Conservation (phyloP, 2,888 invertebrate genomes). For the Globia sparganii region DNA sequence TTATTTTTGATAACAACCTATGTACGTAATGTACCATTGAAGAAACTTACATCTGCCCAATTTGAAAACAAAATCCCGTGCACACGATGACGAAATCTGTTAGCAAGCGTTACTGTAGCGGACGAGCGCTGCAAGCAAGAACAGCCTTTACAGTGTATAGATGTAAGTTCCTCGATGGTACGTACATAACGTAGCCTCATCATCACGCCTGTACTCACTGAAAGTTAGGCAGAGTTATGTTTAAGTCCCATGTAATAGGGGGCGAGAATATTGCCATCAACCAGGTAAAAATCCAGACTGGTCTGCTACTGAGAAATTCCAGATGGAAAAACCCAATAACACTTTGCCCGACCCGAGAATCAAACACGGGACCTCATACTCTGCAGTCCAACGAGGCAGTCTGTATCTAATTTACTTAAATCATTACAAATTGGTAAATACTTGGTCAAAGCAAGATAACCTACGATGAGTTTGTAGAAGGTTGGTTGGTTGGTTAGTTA, state of each 20-base stretch:
- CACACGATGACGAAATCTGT: too few species aligned
- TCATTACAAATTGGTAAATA: not conserved
- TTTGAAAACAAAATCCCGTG: too few species aligned
- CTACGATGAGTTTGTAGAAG: not conserved
- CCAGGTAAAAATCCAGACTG: not conserved
- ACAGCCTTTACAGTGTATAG: too few species aligned
- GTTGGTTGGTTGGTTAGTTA: too few species aligned
- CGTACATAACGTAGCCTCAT: too few species aligned
- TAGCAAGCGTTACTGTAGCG: too few species aligned
- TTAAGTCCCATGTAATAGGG: not conserved
- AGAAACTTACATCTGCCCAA: too few species aligned
- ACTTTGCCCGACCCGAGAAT: not conserved
- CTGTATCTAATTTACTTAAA: not conserved
- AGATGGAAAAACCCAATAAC: not conserved
- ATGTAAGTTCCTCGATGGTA: too few species aligned
- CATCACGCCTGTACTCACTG: too few species aligned
- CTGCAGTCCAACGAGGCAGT: not conserved
- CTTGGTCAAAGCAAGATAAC: not conserved
- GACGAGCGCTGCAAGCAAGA: too few species aligned
- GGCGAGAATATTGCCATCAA: not conserved
- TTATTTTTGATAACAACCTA: not conserved
- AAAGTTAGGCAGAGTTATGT: not conserved
- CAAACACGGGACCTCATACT: not conserved
- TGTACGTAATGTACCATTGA: too few species aligned
- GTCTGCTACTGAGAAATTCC: not conserved